Evolutionary conservation across 1,140 invertebrate species (phyloP).

Genomic region (Aphaenogaster ashmeadi): DNA sequence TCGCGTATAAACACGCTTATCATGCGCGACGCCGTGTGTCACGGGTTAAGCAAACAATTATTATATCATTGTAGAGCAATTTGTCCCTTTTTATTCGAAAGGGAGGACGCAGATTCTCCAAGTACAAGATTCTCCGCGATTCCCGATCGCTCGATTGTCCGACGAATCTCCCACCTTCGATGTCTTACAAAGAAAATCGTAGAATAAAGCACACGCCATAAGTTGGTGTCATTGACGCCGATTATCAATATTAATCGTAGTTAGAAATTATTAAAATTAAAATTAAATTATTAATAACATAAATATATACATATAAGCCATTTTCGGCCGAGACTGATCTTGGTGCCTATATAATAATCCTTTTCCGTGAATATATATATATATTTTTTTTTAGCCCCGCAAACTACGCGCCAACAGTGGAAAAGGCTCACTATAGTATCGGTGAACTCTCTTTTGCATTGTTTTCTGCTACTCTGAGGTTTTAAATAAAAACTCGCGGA

Average conservation of each 20-base stretch:
- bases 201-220: neutral
- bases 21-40: constrained; percentile 20
- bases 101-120: neutral
- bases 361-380: too few species aligned
- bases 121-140: neutral
- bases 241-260: neutral
- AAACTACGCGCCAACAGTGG: too few species aligned
- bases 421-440: too few species aligned
- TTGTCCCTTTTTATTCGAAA: neutral
- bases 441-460: too few species aligned
- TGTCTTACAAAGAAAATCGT: neutral
- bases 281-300: too few species aligned
- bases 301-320: too few species aligned
- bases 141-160: neutral
- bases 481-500: too few species aligned
- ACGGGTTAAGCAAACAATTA: constrained; percentile 51
- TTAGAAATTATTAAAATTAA: neutral
- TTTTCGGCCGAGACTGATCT: too few species aligned
- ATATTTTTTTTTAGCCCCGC: too few species aligned
- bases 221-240: neutral
- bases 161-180: neutral
- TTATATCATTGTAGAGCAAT: constrained; percentile 26
- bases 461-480: too few species aligned
- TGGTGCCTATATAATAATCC: too few species aligned
- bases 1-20: constrained; percentile 69